phyloP scores from a whole-genome alignment of 2,113 vertebrate species.

The Cacatua alba region DNA sequence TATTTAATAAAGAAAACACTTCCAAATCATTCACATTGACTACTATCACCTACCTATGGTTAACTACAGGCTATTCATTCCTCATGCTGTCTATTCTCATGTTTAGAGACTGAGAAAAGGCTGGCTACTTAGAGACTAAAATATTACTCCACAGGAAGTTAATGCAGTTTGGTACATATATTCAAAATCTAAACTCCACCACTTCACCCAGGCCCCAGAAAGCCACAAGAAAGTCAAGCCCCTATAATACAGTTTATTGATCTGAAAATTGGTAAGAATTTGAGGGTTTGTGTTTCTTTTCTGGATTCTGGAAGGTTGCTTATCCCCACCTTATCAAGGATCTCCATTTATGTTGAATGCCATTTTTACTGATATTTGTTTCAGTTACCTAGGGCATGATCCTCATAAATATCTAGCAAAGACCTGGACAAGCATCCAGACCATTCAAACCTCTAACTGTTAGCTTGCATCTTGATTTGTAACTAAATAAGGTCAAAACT shows the following conservation, averaged over 20 bases:
- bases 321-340: not conserved
- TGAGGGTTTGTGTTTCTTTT: not conserved
- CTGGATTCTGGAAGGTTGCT: not conserved
- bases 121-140: not conserved
- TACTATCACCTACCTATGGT: not conserved
- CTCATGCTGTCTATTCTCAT: not conserved
- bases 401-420: not conserved
- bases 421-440: not conserved
- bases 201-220: not conserved
- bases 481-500: not conserved
- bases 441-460: not conserved
- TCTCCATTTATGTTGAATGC: not conserved
- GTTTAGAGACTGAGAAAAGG: not conserved
- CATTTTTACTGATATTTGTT: not conserved
- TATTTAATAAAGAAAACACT: slow-evolving; percentile 33
- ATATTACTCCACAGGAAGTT: not conserved
- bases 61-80: not conserved
- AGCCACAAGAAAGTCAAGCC: not conserved
- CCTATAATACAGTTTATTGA: not conserved
- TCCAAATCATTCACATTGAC: not conserved
- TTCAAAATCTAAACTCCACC: not conserved
- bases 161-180: not conserved
- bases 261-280: not conserved
- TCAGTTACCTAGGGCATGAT: not conserved
- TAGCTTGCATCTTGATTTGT: not conserved